Percentiles rank a stretch among this genome's conserved stretches.
These are phyloP conservation scores for Protonemura montana DNA, from an alignment of 2,888 invertebrate genomes.

Conservation along the genomic window DNA sequence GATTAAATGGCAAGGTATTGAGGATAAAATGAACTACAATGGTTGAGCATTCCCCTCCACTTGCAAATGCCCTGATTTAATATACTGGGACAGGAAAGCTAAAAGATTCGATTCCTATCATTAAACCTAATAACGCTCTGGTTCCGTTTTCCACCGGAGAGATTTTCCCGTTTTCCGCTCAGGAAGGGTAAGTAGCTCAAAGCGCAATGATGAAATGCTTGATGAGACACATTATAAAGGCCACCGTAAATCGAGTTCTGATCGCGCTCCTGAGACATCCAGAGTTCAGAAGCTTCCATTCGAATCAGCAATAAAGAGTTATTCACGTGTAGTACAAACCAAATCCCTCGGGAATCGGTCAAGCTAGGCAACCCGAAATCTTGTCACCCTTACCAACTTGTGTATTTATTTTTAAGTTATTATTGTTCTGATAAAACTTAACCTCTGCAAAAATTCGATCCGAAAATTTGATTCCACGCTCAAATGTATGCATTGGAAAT, in stretches of 20 bases:
- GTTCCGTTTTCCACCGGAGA: not conserved
- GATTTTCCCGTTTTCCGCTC: constrained; percentile 24
- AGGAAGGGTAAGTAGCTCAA: constrained; percentile 20
- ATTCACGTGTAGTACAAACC: no score
- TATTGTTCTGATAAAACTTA: no score
- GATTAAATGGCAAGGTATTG: not conserved
- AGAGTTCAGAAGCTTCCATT: not conserved
- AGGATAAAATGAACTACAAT: not conserved
- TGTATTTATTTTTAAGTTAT: no score
- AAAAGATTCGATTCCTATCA: constrained; percentile 33
- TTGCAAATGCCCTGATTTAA: constrained; percentile 15
- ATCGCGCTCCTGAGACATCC: not conserved
- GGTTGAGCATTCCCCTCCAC: not conserved
- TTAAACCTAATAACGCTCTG: constrained; percentile 22
- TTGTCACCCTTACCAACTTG: no score
- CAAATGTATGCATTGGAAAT: no score
- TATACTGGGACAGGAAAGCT: no score
- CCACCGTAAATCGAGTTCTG: not conserved
- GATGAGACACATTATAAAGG: constrained; percentile 23
- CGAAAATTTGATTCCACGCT: no score
- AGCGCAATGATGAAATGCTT: constrained; percentile 9
- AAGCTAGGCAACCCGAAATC: no score
- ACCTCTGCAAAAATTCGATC: no score
- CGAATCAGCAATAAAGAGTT: not conserved
- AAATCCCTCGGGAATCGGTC: no score